Percentiles rank a stretch among this genome's conserved stretches.
Conservation (phyloP, 2,888 invertebrate genomes). For the Agonopterix subpropinquella region DNA sequence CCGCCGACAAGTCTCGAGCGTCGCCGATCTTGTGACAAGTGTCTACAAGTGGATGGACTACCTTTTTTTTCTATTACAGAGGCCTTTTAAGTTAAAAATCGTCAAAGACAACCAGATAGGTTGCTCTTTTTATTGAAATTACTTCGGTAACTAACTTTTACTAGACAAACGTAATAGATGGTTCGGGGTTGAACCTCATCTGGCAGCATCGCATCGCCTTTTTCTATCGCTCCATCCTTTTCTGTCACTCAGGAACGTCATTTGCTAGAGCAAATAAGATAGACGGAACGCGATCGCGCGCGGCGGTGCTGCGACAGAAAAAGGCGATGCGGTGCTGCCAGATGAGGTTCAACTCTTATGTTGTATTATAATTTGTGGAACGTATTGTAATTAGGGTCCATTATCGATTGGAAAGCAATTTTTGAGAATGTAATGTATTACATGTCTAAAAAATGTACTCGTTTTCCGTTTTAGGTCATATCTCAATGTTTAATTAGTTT, state of each 20-base stretch:
- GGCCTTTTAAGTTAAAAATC: slow-evolving; percentile 32
- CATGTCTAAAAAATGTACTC: background rate
- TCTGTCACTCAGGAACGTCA: too few species aligned
- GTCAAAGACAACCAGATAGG: background rate
- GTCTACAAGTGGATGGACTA: slow-evolving; percentile 10
- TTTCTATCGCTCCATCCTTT: too few species aligned
- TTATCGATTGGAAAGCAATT: background rate
- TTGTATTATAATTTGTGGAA: slow-evolving; percentile 8
- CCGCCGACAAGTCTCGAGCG: slow-evolving; percentile 4
- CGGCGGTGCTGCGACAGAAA: too few species aligned
- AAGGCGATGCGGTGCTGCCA: too few species aligned
- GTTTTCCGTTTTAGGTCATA: background rate
- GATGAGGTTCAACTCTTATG: too few species aligned
- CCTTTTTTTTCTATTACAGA: slow-evolving; percentile 30
- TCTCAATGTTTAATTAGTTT: slow-evolving; percentile 36
- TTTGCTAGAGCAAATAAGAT: too few species aligned
- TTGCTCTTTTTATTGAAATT: slow-evolving; percentile 3
- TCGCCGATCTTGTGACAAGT: background rate
- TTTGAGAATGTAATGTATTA: background rate
- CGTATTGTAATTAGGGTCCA: slow-evolving; percentile 8
- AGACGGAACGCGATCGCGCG: too few species aligned
- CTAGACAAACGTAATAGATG: slow-evolving; percentile 13
- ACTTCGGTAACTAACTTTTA: slow-evolving; percentile 35
- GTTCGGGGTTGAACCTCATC: too few species aligned
- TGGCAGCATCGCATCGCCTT: too few species aligned